Conservation (phyloP, 1,140 invertebrate species). For the Plutomurus gul region DNA sequence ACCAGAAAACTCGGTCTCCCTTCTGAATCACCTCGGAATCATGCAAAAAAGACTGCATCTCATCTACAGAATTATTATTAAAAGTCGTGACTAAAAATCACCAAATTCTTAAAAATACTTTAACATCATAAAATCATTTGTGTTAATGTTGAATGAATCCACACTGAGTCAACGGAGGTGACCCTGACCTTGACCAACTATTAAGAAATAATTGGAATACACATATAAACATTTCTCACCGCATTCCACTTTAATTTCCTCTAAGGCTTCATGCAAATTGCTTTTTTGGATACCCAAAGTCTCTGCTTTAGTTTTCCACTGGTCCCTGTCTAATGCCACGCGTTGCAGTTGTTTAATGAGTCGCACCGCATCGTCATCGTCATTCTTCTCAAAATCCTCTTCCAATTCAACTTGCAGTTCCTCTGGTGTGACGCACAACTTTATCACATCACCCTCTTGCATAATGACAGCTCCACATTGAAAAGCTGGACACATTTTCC, state of each 20-base stretch:
- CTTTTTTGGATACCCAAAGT: neutral
- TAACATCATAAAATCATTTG: no score
- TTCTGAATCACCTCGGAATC: constrained; percentile 21
- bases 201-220: neutral
- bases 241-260: constrained; percentile 34
- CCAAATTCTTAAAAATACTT: no score
- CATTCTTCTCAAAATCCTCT: neutral
- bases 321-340: neutral
- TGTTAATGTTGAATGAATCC: no score
- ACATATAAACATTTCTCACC: neutral
- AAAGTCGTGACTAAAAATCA: no score
- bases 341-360: constrained; percentile 24
- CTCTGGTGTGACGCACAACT: neutral
- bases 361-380: neutral
- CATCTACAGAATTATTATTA: neutral
- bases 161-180: no score
- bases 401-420: neutral
- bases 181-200: neutral
- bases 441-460: neutral
- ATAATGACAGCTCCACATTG: neutral
- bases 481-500: constrained; percentile 24
- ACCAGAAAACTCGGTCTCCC: constrained; percentile 38
- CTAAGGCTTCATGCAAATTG: neutral
- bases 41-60: constrained; percentile 15
- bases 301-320: neutral